Percentiles rank a stretch among this genome's conserved stretches.
Conservation (phyloP, 2,888 invertebrate species). For the Polydrusus tereticollis region DNA sequence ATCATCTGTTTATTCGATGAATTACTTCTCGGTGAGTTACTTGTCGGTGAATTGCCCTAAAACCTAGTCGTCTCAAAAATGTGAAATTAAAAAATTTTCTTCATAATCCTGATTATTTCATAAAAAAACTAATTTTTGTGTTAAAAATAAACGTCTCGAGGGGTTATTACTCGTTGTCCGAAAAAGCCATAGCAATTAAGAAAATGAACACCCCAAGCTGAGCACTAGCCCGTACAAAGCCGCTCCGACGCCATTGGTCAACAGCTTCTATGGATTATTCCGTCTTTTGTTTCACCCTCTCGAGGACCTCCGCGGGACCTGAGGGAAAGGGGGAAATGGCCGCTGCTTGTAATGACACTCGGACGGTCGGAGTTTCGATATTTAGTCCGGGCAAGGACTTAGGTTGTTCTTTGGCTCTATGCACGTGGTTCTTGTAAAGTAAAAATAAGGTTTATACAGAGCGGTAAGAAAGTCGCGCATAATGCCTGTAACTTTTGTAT, state of each 20-base stretch:
- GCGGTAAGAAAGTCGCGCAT: no score
- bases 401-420: not conserved
- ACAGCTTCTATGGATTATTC: slow-evolving; percentile 68
- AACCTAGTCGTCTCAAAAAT: not conserved
- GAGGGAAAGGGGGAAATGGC: slow-evolving; percentile 62
- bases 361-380: slow-evolving; percentile 58
- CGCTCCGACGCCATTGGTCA: slow-evolving; percentile 66
- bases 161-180: not conserved
- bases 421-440: no score
- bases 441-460: no score
- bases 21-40: no score
- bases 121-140: not conserved
- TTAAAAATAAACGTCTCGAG: not conserved
- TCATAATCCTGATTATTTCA: not conserved
- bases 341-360: slow-evolving; percentile 67
- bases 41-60: no score
- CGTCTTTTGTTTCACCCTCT: slow-evolving; percentile 68
- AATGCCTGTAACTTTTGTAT: no score
- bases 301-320: slow-evolving; percentile 41
- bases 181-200: slow-evolving; percentile 41
- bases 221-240: slow-evolving; percentile 48
- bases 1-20: no score
- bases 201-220: slow-evolving; percentile 46
- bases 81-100: not conserved
- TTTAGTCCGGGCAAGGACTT: slow-evolving; percentile 31